phyloP scores from a whole-genome alignment of 2,113 vertebrate genomes.

The Vimba vimba region DNA sequence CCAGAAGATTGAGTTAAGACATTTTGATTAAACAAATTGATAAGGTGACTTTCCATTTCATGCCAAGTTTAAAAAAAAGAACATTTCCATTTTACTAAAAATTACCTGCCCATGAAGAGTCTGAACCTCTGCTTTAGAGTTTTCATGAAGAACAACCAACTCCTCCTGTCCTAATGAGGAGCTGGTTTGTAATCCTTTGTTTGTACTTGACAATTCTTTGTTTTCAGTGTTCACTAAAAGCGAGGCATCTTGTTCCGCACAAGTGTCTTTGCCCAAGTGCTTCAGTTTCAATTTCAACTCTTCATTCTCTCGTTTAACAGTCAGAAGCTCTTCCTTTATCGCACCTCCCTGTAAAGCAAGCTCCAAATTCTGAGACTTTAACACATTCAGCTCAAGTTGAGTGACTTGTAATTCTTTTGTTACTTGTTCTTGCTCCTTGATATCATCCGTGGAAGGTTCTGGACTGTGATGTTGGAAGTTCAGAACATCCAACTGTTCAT shows the following conservation, averaged over 20 bases:
- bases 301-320: conserved; percentile 61
- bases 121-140: conserved; percentile 21
- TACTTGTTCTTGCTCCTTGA: conserved; percentile 6
- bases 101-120: conserved; percentile 51
- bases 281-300: conserved; percentile 61
- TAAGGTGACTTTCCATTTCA: not conserved
- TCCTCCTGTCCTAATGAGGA: conserved; percentile 24
- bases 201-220: not conserved
- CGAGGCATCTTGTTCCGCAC: not conserved
- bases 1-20: too few species aligned
- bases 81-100: not conserved
- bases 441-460: conserved; percentile 15
- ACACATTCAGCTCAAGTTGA: conserved; percentile 31
- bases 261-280: conserved; percentile 10
- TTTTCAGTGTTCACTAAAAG: conserved; percentile 5
- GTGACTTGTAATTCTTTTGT: conserved; percentile 37
- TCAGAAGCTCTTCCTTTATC: conserved; percentile 53
- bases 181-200: not conserved
- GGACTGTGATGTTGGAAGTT: not conserved
- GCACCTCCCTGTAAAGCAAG: conserved; percentile 34
- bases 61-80: not conserved
- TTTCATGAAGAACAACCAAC: not conserved
- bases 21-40: not conserved
- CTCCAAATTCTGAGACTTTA: conserved; percentile 33
- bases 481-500: conserved; percentile 14